Conservation (phyloP, 2,888 invertebrate species). For the Oscheius sp. region DNA sequence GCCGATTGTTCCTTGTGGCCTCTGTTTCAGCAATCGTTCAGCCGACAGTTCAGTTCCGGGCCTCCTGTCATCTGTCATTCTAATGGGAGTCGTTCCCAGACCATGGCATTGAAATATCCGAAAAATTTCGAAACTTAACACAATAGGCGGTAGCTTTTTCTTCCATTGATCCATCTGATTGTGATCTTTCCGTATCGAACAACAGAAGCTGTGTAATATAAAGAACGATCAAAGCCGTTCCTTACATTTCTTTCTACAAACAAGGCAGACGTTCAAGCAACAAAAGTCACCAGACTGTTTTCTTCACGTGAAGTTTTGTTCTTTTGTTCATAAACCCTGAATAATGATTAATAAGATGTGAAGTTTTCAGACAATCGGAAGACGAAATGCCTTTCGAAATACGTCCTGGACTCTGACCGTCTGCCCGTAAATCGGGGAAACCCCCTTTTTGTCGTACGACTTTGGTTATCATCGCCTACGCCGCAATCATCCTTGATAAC, state of each 20-base stretch:
- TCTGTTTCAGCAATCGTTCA: background rate
- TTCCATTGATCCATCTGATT: too few species aligned
- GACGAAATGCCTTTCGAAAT: conserved; percentile 20
- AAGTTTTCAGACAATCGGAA: too few species aligned
- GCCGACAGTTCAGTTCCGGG: background rate
- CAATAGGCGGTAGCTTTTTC: too few species aligned
- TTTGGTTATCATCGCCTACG: conserved; percentile 22
- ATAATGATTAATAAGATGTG: too few species aligned
- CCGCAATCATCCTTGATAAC: conserved; percentile 22
- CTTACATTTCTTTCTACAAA: too few species aligned
- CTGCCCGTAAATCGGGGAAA: conserved; percentile 18
- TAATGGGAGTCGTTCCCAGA: background rate
- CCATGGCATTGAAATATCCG: conserved; percentile 8
- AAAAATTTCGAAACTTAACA: conserved; percentile 21
- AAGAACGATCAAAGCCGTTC: too few species aligned
- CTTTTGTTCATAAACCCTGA: background rate
- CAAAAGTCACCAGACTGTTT: too few species aligned
- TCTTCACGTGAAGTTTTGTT: background rate
- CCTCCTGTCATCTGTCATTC: conserved; percentile 10
- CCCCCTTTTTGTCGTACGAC: conserved; percentile 15
- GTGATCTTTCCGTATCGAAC: too few species aligned
- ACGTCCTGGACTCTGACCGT: conserved; percentile 7
- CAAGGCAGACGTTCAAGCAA: too few species aligned
- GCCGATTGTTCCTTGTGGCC: background rate
- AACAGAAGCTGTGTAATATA: too few species aligned